Conservation (phyloP, 1,140 invertebrate species). For the Hyphantria cunea region DNA sequence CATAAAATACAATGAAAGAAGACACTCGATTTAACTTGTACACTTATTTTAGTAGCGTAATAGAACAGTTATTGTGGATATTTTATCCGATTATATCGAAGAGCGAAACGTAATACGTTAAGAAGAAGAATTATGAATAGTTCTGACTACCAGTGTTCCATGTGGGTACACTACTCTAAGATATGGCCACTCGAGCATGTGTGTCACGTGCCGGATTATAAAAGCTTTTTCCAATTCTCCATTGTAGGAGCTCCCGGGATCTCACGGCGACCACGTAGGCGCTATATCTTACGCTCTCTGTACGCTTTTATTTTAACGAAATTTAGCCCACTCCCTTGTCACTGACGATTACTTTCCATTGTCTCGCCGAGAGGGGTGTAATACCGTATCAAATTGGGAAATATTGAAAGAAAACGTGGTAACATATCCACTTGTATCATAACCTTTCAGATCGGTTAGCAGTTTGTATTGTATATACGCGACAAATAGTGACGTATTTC, state of each 20-base stretch:
- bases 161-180: constrained; percentile 33
- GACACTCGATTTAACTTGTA: constrained; percentile 1
- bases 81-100: constrained; percentile 26
- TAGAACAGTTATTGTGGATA: constrained; percentile 15
- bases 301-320: constrained; percentile 81
- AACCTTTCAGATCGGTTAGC: constrained; percentile 48
- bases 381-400: constrained; percentile 75
- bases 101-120: constrained; percentile 29
- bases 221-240: constrained; percentile 81
- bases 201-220: constrained; percentile 79
- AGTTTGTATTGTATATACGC: constrained; percentile 43
- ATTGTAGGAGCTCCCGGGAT: constrained; percentile 66
- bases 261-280: constrained; percentile 74
- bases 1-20: neutral
- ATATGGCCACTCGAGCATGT: constrained; percentile 62
- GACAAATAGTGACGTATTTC: constrained; percentile 10
- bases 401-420: constrained; percentile 77
- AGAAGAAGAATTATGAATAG: constrained; percentile 31
- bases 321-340: constrained; percentile 71
- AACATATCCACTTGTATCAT: constrained; percentile 59
- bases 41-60: constrained; percentile 3
- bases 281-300: constrained; percentile 77
- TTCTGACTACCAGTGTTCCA: constrained; percentile 21
- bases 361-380: constrained; percentile 57
- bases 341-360: constrained; percentile 77